Evolutionary conservation across 1,140 invertebrate species (phyloP), one percentile per base, ranked within the genome.

Genomic region (Nasonia giraulti): DNA sequence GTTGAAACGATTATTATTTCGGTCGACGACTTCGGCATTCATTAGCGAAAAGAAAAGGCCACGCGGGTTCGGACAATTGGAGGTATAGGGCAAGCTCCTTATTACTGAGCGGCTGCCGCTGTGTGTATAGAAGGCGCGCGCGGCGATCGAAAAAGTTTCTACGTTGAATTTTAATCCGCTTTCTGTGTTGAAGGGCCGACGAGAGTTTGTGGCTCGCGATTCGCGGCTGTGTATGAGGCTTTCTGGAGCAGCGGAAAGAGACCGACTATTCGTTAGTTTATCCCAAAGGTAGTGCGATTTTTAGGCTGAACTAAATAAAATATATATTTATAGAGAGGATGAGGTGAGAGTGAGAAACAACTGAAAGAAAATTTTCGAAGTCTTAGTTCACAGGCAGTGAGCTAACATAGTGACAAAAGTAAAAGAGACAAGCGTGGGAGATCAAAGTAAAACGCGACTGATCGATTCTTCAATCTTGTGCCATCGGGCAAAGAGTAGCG

Each of bases 1-100:
- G 23, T 44, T 44, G 10, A 44, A 50, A 66, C 40, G 50, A 78
- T 78, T 55, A 31, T 76, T 76, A 76, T 76, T 76, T 76, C 44
- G 37, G 75, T 44, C 75, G 37, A 76, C 44, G 27, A 27, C 23
- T n/a, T 23, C 6, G 37, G 73, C 6, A n/a, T 75, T 75, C 73
- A 75, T 75, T 75, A 75, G 20, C 37, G 17, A 44, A 23, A 44
- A 75, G 31, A 44, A 44, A 23, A 20, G 6, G 17, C 66, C 68
- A 27, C 27, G 27, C 27, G 68, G 55, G 6, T 14, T 62, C 6
- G 17, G 20, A 5, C 20, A 62, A n/a, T 20, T 62, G 14, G 17
- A 62, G 55, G 17, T 62, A 37, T 37, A 5, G 55, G 55, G 55
- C 17, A 20, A 1, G 20, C 74, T 40, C 10, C 74, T 76, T 40